Evolutionary conservation across 2,888 invertebrate species (phyloP), one percentile per base, ranked within the genome.

Genomic region (Spodoptera picta): DNA sequence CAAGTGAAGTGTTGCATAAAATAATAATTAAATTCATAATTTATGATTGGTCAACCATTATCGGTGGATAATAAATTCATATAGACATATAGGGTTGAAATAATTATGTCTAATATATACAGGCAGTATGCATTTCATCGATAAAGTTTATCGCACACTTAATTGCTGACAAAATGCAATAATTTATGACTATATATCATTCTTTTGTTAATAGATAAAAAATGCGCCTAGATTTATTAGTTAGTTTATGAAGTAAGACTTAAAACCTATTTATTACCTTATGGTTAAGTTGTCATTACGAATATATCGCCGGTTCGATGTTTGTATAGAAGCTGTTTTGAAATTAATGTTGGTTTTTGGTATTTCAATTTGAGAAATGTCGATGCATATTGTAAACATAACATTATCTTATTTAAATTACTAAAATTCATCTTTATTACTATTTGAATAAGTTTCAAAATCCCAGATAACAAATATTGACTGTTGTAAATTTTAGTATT

Each of bases 11-110:
- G 59, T 65, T 68, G 75, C 63, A 75, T 77, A 60, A 73, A 79
- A 75, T 77, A 66, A 75, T 69, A 74, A 79, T 80, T 74, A 44
- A 73, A 76, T 77, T 73, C 44, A 63, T 73, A 67, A 80, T 79
- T 77, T 73, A 78, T 80, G 55, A 79, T 77, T 75, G 70, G 68
- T 65, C 70, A 66, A 64, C 69, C 72, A 72, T 80, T 54, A 63
- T 65, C 51, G 63, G 12, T 47, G 49, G 46, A 44, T 68, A 77
- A 77, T 77, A 42, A 64, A 77, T 77, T 69, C 65, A 53, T 77
- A 50, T 52, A 52, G 69, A 65, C 69, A 10, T 77, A 64, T 77
- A 75, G 58, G 77, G 77, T 61, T 69, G 19, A 62, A 77, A 73
- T 77, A 73, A 77, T 75, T 75, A 72, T 65, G 60, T 53, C 61